These are phyloP conservation scores for Pseudococcus longispinus DNA, from an alignment of 2,888 invertebrate genomes.

Conservation along the genomic window DNA sequence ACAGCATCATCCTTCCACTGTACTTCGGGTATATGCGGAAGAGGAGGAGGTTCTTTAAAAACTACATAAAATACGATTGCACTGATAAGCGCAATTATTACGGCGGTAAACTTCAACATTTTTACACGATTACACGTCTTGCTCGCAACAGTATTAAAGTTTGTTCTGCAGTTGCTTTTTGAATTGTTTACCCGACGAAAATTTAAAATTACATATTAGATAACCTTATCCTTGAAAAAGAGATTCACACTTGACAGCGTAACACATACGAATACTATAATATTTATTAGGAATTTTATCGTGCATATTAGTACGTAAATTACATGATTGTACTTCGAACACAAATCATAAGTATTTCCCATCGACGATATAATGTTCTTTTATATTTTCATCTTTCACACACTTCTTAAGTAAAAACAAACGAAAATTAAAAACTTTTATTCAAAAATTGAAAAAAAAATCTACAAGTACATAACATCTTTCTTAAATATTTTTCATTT, in stretches of 20 bases:
- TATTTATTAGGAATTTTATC: neutral
- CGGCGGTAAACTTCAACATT: neutral
- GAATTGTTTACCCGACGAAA: neutral
- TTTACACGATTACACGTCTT: neutral
- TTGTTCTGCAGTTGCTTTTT: neutral
- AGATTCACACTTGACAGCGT: constrained; percentile 16
- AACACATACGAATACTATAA: neutral
- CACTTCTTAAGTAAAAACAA: neutral
- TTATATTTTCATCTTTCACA: no score
- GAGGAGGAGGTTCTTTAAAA: constrained; percentile 11
- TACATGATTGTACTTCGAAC: neutral
- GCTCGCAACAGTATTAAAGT: neutral
- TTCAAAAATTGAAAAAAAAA: neutral
- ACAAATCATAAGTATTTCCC: neutral
- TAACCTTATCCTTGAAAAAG: constrained; percentile 30
- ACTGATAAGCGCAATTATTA: neutral
- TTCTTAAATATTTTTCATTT: no score
- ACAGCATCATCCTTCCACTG: constrained; percentile 36
- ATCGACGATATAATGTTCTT: neutral
- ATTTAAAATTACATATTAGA: constrained; percentile 13
- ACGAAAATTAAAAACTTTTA: neutral
- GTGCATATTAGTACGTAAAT: neutral
- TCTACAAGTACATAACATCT: neutral
- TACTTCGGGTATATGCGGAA: constrained; percentile 29
- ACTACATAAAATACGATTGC: neutral